phyloP scores from a whole-genome alignment of 2,888 invertebrate genomes.

The Apomyelois bistriatella region DNA sequence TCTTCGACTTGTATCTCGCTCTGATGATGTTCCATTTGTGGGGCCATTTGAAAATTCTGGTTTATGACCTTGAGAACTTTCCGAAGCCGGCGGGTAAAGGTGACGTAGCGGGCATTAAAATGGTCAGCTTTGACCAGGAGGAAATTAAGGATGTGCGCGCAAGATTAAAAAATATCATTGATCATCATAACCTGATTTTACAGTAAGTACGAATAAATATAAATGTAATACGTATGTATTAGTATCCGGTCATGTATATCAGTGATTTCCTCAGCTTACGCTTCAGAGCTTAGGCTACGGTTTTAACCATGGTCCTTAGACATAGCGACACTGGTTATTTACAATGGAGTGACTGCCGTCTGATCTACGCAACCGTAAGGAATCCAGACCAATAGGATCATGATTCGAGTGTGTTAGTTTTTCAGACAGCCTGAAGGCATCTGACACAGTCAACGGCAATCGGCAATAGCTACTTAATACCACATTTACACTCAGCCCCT shows the following conservation, averaged over 20 bases:
- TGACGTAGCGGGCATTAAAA: neutral
- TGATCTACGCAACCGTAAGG: too few species aligned
- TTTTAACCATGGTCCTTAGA: too few species aligned
- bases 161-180: neutral
- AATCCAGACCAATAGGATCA: too few species aligned
- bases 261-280: too few species aligned
- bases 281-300: too few species aligned
- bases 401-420: too few species aligned
- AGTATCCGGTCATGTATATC: neutral
- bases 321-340: too few species aligned
- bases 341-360: too few species aligned
- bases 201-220: neutral
- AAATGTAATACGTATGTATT: neutral
- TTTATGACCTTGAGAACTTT: constrained; percentile 24
- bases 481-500: too few species aligned
- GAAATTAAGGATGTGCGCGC: neutral
- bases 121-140: neutral
- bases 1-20: constrained; percentile 28
- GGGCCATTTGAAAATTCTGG: constrained; percentile 32
- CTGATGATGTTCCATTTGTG: constrained; percentile 31
- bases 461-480: too few species aligned
- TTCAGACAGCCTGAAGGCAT: too few species aligned
- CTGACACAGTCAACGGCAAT: too few species aligned
- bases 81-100: neutral
- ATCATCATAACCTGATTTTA: constrained; percentile 22